phyloP scores from a whole-genome alignment of 2,888 invertebrate genomes.

The Drosophila kambysellisi region DNA sequence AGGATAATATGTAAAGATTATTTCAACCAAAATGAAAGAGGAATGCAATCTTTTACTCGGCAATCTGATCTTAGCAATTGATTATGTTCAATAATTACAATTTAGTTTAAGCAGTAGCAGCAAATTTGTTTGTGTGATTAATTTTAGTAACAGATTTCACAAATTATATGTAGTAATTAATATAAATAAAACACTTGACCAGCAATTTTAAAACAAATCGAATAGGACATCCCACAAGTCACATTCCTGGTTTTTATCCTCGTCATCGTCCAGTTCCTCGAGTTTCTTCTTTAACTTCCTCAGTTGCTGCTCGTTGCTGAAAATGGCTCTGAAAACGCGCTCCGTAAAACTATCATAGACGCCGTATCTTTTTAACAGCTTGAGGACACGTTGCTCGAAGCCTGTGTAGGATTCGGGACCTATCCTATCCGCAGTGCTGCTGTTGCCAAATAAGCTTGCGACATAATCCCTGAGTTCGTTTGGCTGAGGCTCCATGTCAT shows the following conservation, averaged over 20 bases:
- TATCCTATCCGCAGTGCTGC: not conserved
- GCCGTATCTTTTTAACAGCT: slow-evolving; percentile 39
- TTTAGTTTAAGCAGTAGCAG: not conserved
- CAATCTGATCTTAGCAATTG: not conserved
- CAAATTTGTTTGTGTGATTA: not conserved
- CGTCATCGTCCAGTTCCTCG: slow-evolving; percentile 32
- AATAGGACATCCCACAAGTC: slow-evolving; percentile 52
- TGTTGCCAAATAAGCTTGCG: not conserved
- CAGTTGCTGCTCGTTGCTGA: slow-evolving; percentile 48
- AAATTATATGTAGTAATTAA: not conserved
- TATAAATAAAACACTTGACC: not conserved
- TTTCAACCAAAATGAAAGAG: not conserved
- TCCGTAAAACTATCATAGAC: slow-evolving; percentile 33
- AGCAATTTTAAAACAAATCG: slow-evolving; percentile 25
- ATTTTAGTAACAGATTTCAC: not conserved
- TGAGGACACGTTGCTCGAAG: slow-evolving; percentile 36
- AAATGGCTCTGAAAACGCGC: slow-evolving; percentile 48
- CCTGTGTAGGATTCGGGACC: not conserved
- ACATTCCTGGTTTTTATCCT: slow-evolving; percentile 13
- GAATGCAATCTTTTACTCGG: not conserved
- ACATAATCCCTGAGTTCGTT: not conserved
- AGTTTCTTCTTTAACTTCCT: slow-evolving; percentile 44
- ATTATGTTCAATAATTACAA: not conserved
- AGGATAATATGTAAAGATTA: too few relatives aligned
- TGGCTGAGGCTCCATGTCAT: not conserved